Evolutionary conservation across 92 coral and sea anemone species (phyloP).

Genomic region (Metridium senile): DNA sequence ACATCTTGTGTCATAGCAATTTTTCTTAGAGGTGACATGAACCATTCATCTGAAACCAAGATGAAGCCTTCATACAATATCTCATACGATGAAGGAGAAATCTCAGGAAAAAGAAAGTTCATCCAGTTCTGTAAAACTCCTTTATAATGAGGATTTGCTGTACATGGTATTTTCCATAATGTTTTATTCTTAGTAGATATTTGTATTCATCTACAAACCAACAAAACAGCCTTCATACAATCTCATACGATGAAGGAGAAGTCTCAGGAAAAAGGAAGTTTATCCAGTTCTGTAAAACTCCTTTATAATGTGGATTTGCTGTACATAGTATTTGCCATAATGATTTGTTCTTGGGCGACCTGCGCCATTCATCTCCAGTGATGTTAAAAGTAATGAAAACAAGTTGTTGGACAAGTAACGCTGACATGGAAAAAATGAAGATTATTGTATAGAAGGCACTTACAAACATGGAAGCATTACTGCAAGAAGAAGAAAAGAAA

Average conservation of each 20-base stretch:
- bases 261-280: slow-evolving; percentile 53
- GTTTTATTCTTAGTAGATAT: slow-evolving; percentile 61
- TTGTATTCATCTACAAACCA: slow-evolving; percentile 90
- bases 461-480: slow-evolving; percentile 81
- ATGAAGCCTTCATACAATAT: slow-evolving; percentile 20
- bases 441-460: slow-evolving; percentile 67
- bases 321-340: slow-evolving; percentile 64
- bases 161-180: slow-evolving; percentile 60
- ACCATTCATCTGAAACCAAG: no score
- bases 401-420: slow-evolving; percentile 79
- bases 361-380: slow-evolving; percentile 96
- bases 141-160: slow-evolving; percentile 60
- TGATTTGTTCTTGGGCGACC: slow-evolving; percentile 58
- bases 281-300: slow-evolving; percentile 82
- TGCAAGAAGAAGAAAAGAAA: slow-evolving; percentile 37
- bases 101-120: slow-evolving; percentile 53
- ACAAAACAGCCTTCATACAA: slow-evolving; percentile 9
- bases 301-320: slow-evolving; percentile 69
- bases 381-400: slow-evolving; percentile 82
- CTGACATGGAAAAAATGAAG: slow-evolving; percentile 68
- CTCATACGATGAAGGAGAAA: slow-evolving; percentile 2
- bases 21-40: no score
- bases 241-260: not conserved
- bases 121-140: slow-evolving; percentile 86
- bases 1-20: no score